Evolutionary conservation across 2,888 invertebrate genomes (phyloP), one percentile per base, ranked within the genome.

Genomic region (Scaptomyza polygonia): DNA sequence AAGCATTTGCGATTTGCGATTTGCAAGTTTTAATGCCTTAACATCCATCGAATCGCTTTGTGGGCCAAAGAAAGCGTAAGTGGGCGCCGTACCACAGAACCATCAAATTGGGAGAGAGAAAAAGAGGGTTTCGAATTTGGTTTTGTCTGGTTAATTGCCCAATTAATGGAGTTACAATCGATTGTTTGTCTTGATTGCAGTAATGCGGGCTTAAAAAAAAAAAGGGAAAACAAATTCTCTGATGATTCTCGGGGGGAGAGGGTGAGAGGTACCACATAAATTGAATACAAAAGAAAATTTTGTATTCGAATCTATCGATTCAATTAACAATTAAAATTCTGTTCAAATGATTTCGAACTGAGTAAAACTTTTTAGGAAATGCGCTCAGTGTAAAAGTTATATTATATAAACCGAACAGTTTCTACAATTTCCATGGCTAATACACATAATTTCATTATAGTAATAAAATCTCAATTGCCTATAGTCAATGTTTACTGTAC

Each of bases 21-120:
- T 72, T 67, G 53, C 70, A 47, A 44, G 47, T 55, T 63, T 67
- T 56, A 53, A 30, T 54, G 63, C 40, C 45, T n/a, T n/a, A n/a
- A n/a, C n/a, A 51, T 27, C 32, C 45, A 34, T 5, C 25, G 4
- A 25, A 14, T 32, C 45, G 44, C 47, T 66, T 56, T 56, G 49
- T 62, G 51, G 64, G 59, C 52, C 58, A 68, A 74, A 77, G 83
- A 83, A 83, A 81, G 81, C 78, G 77, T 69, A 73, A 74, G 81
- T 83, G 77, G 80, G 71, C 65, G 78, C 65, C 21, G 14, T 9
- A 18, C n/a, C n/a, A n/a, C 42, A 42, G 4, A 21, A 29, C 18
- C 53, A 47, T 43, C n/a, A 32, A 55, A 44, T n/a, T n/a, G n/a
- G n/a, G n/a, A n/a, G n/a, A n/a, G 36, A 36, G 14, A 36, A 8